Conservation (phyloP, 2,113 vertebrate species). For the Tachysurus vachellii region DNA sequence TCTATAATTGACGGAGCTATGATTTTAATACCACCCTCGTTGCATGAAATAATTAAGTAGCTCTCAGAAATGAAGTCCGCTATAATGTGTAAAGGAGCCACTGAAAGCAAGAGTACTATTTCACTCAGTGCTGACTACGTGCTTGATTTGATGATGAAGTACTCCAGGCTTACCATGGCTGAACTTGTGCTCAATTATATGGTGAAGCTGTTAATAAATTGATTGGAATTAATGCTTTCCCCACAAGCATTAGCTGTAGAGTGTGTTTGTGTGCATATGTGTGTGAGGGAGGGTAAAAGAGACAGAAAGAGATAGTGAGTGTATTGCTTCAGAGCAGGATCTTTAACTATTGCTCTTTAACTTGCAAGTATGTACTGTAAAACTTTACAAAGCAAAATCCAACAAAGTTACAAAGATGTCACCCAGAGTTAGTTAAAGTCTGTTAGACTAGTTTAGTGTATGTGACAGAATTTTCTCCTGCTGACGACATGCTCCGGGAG, state of each 20-base stretch:
- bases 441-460: not conserved
- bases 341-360: not conserved
- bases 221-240: conserved; percentile 73
- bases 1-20: conserved; percentile 57
- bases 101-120: conserved; percentile 56
- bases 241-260: conserved; percentile 67
- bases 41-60: conserved; percentile 54
- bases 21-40: conserved; percentile 59
- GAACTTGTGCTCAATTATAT: conserved; percentile 69
- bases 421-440: not conserved
- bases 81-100: conserved; percentile 68
- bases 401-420: not conserved
- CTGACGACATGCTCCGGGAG: not conserved
- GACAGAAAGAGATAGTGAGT: not conserved
- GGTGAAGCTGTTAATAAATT: conserved; percentile 69
- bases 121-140: conserved; percentile 62
- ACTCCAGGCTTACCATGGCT: conserved; percentile 68
- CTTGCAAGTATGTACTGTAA: not conserved
- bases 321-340: conserved; percentile 11
- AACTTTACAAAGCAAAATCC: not conserved
- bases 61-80: conserved; percentile 57
- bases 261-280: conserved; percentile 41
- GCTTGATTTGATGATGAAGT: conserved; percentile 76
- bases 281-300: conserved; percentile 5
- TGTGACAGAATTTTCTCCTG: not conserved